Percentiles rank a stretch among this genome's conserved stretches.
These are phyloP conservation scores for Bungarus multicinctus DNA, from an alignment of 2,113 vertebrate species.

Conservation along the genomic window DNA sequence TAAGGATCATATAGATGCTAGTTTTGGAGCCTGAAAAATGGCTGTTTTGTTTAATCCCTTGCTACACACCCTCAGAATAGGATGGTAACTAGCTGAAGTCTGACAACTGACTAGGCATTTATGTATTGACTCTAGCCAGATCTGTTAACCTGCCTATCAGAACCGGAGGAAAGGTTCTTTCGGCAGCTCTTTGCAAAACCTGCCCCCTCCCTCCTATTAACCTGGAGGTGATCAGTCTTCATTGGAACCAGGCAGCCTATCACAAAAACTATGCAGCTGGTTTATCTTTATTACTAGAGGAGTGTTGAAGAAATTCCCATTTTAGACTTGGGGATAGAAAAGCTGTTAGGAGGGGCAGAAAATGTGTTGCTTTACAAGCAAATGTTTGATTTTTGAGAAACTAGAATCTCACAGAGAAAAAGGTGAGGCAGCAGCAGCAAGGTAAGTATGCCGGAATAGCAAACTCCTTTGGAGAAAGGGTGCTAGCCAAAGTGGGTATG, in stretches of 20 bases:
- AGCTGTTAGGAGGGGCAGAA: not conserved
- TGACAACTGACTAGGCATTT: constrained; percentile 49
- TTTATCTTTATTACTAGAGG: constrained; percentile 72
- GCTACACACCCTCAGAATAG: constrained; percentile 32
- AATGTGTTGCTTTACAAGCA: constrained; percentile 27
- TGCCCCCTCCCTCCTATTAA: constrained; percentile 55
- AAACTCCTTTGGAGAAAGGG: not conserved
- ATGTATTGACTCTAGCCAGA: constrained; percentile 50
- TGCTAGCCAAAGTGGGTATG: constrained; percentile 33
- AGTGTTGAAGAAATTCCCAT: constrained; percentile 65
- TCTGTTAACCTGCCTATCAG: constrained; percentile 51
- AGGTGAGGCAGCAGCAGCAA: not conserved
- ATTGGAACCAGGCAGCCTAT: constrained; percentile 65
- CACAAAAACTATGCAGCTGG: constrained; percentile 64
- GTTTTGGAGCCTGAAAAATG: constrained; percentile 46
- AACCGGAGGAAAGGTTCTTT: constrained; percentile 51
- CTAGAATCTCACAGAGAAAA: not conserved
- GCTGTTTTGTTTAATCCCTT: constrained; percentile 54
- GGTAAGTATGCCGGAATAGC: not conserved
- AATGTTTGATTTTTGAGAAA: constrained; percentile 29
- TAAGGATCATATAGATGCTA: constrained; percentile 12
- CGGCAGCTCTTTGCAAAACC: constrained; percentile 45
- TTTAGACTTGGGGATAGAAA: constrained; percentile 49
- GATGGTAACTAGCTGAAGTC: constrained; percentile 49
- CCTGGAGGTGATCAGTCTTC: constrained; percentile 70